A percentile compares a stretch with the other conserved stretches of the same genome.
These are phyloP conservation scores for Percopsis omiscomaycus DNA, from an alignment of 2,797 vertebrate species.

Conservation along the genomic window DNA sequence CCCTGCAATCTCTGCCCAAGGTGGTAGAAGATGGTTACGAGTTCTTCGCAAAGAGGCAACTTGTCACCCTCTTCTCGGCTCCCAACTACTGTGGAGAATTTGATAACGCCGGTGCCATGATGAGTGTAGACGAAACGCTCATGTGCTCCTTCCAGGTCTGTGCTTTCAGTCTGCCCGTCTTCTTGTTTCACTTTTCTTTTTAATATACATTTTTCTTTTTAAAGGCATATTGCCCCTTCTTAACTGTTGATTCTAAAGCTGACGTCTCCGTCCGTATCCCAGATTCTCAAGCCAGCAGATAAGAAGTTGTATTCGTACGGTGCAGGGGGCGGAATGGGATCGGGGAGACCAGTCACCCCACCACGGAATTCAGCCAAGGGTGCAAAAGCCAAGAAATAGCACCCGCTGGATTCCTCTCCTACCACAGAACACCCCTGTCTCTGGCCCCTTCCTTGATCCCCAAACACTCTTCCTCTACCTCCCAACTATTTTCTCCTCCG, in stretches of 20 bases:
- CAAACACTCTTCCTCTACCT: conserved; percentile 54
- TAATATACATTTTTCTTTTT: not conserved
- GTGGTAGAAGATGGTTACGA: conserved; percentile 85
- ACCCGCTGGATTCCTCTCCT: conserved; percentile 55
- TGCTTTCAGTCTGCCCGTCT: not conserved
- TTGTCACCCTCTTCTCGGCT: conserved; percentile 82
- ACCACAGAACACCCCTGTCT: conserved; percentile 32
- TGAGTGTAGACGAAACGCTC: conserved; percentile 84
- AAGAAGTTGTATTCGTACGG: conserved; percentile 84
- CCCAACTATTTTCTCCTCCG: conserved; percentile 60
- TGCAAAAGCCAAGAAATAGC: conserved; percentile 85
- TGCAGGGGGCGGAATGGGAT: conserved; percentile 78
- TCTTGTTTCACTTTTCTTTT: not conserved
- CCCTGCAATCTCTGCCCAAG: conserved; percentile 47
- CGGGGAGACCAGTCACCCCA: conserved; percentile 80
- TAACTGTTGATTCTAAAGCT: not conserved
- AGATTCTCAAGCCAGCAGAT: conserved; percentile 85
- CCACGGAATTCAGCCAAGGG: conserved; percentile 83
- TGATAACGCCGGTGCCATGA: conserved; percentile 84
- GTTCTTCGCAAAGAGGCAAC: conserved; percentile 83
- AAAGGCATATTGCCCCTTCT: not conserved
- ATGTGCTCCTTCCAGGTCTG: conserved; percentile 85
- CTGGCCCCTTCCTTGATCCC: conserved; percentile 34
- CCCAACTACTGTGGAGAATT: conserved; percentile 86
- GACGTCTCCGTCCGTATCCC: conserved; percentile 18